A percentile compares a stretch with the other conserved stretches of the same genome.
phyloP scores from a whole-genome alignment of 2,797 vertebrate genomes.

The Limosa lapponica region DNA sequence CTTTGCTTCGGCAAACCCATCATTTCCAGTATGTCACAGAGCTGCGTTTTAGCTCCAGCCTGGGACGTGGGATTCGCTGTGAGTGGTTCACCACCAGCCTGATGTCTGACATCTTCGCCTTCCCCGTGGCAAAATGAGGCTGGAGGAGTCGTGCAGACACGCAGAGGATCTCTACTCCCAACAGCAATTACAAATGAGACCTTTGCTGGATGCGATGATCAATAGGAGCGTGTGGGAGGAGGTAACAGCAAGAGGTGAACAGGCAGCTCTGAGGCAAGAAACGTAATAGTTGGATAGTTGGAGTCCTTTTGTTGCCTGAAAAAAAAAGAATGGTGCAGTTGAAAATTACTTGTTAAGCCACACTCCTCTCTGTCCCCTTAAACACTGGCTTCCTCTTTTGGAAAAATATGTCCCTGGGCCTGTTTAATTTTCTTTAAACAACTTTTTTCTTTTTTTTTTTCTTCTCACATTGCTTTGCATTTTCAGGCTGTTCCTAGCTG shows the following conservation, averaged over 20 bases:
- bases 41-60: not conserved
- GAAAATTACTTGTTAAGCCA: not conserved
- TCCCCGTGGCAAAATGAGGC: not conserved
- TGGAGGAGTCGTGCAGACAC: not conserved
- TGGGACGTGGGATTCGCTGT: not conserved
- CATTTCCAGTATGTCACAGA: not conserved
- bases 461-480: not conserved
- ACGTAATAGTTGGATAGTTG: not conserved
- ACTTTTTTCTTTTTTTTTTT: not conserved
- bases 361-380: not conserved
- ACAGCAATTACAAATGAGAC: constrained; percentile 18
- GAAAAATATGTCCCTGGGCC: not conserved
- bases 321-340: not conserved
- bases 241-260: not conserved
- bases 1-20: not conserved
- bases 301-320: not conserved
- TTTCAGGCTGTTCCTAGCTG: not conserved
- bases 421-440: not conserved
- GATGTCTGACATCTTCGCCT: not conserved
- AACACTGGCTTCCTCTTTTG: not conserved
- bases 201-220: not conserved
- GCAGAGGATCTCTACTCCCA: not conserved
- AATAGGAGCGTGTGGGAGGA: constrained; percentile 2
- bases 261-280: not conserved
- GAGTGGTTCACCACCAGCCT: not conserved